Base-by-base conservation (phyloP, 2,888 invertebrate genomes). In the Shargacucullia verbasci region DNA sequence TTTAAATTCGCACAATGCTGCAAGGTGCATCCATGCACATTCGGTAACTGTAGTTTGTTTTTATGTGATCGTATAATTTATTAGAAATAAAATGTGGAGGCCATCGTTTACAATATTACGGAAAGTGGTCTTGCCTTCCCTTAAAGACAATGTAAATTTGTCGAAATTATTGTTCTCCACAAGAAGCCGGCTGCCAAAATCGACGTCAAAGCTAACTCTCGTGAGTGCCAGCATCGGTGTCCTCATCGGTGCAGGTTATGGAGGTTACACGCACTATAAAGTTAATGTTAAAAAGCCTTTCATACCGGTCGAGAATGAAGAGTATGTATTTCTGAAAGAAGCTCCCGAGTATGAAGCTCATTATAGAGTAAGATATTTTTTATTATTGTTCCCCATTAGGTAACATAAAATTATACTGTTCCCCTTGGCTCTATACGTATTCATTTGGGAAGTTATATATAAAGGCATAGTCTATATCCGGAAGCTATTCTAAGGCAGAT, bases 201-300 rank as follows among this genome's bases (percentile, higher is more conserved):
- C 92, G 5, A 87, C 90, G 9, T 81, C 86, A 0, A 95, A 95
- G 76, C 77, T 95, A 66, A 94, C 95, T 20, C 66, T 96, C 29
- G 85, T 95, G 1, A 95, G 96, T 61, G 95, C 95, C 0, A 92
- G 93, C 76, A 87, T 96, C 48, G 96, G 96, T 40, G 91, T 95
- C 5, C 84, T 94, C 1, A 79, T 94, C 3, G 95, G 95, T 1
- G 94, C 94, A 0, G 94, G 94, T 0, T 95, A 95, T 77, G 92
- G 94, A 59, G 94, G 92, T 59, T 94, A 93, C 73, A 93, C 94
- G 0, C 94, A 94, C 75, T 94, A 91, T 56, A 90, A 90, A 82
- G 85, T 94, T 47, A 94, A 94, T 75, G 60, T 71, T 0, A 93
- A 89, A 68, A 91, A 87, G 43, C 70, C 64, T 39, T 63, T 69